These are phyloP conservation scores for Mythimna impura DNA, from an alignment of 2,888 invertebrate species.

Conservation along the genomic window DNA sequence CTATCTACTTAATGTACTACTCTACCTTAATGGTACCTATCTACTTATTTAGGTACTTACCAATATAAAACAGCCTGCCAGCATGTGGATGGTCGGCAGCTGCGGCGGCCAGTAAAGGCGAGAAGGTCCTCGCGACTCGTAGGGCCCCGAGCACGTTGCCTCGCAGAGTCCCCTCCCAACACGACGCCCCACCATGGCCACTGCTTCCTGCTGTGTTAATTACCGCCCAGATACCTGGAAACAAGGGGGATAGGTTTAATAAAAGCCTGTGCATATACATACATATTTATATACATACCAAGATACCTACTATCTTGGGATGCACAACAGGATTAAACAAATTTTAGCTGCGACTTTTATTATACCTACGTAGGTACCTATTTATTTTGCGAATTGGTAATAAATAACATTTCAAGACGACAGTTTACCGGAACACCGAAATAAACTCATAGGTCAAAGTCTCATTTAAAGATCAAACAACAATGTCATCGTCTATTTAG, in stretches of 20 bases:
- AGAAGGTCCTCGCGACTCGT: slow-evolving; percentile 94
- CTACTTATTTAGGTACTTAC: slow-evolving; percentile 67
- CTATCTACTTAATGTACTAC: too few species aligned
- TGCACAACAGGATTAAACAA: too few species aligned
- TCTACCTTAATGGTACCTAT: background rate
- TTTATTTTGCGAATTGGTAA: too few species aligned
- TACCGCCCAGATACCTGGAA: slow-evolving; percentile 94
- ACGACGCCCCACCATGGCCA: slow-evolving; percentile 93
- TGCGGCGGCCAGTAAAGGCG: slow-evolving; percentile 92
- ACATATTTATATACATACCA: too few species aligned
- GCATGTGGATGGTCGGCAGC: slow-evolving; percentile 86
- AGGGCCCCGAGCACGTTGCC: slow-evolving; percentile 93
- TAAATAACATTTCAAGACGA: too few species aligned
- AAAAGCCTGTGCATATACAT: background rate
- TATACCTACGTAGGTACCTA: too few species aligned
- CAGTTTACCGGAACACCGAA: too few species aligned
- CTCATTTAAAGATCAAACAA: too few species aligned
- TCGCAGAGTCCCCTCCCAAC: slow-evolving; percentile 93
- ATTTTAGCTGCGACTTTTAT: too few species aligned
- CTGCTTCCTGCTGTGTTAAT: slow-evolving; percentile 95
- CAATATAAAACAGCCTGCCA: slow-evolving; percentile 93
- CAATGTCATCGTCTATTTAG: too few species aligned
- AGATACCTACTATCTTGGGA: too few species aligned
- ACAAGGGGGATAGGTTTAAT: slow-evolving; percentile 25
- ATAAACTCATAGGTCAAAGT: too few species aligned